A percentile compares a stretch with the other conserved stretches of the same genome.
Conservation (phyloP, 2,113 vertebrate genomes). For the Percopsis transmontana region DNA sequence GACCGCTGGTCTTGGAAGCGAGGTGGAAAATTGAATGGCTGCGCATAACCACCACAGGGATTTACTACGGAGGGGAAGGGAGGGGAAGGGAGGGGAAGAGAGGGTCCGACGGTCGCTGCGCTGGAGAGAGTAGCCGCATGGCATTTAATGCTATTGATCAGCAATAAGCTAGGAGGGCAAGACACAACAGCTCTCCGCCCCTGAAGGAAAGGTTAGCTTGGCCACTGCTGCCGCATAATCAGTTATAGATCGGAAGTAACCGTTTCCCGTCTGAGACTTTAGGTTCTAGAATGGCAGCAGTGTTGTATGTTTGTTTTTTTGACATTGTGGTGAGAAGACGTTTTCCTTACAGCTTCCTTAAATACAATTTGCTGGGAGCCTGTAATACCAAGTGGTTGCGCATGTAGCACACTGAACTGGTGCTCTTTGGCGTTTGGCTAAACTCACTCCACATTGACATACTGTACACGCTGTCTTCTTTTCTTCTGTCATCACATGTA, state of each 20-base stretch:
- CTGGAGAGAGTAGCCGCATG: constrained; percentile 45
- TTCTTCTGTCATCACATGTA: too few relatives aligned
- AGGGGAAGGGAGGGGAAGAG: too few relatives aligned
- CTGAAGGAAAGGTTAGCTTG: constrained; percentile 38
- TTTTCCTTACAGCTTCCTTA: too few relatives aligned
- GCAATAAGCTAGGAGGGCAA: constrained; percentile 55
- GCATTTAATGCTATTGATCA: constrained; percentile 68
- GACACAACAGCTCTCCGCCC: constrained; percentile 37
- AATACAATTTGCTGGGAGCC: too few relatives aligned
- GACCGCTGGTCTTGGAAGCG: constrained; percentile 40
- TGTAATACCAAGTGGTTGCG: too few relatives aligned
- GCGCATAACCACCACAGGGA: constrained; percentile 35
- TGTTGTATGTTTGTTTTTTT: background rate
- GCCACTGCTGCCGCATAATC: constrained; percentile 32
- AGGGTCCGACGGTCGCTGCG: constrained; percentile 40
- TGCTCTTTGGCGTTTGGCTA: too few relatives aligned
- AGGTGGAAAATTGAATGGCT: constrained; percentile 66
- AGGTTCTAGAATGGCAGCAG: background rate
- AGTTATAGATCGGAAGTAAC: constrained; percentile 9
- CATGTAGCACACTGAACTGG: too few relatives aligned
- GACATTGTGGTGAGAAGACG: too few relatives aligned
- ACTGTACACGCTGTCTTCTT: too few relatives aligned
- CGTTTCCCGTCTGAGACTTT: background rate
- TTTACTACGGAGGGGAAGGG: constrained; percentile 62
- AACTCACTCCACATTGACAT: too few relatives aligned